phyloP scores from a whole-genome alignment of 1,140 invertebrate genomes.

The Habropoda laboriosa region DNA sequence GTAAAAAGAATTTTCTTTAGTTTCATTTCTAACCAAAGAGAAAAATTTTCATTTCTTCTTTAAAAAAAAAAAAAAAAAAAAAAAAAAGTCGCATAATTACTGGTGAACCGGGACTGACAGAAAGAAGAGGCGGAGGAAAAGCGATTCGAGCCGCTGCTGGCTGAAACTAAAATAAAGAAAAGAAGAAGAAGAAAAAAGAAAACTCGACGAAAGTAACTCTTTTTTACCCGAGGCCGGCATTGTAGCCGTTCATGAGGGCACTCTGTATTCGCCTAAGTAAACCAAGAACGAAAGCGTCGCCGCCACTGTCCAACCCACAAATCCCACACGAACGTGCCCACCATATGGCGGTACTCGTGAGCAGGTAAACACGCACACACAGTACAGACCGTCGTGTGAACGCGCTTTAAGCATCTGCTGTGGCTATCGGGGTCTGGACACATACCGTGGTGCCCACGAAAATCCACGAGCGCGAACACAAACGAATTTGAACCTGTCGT shows the following conservation, averaged over 20 bases:
- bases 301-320: conserved; percentile 48
- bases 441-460: conserved; percentile 10
- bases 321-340: conserved; percentile 23
- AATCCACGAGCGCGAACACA: conserved; percentile 3
- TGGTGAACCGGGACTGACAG: not conserved
- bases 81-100: not conserved
- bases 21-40: too few species aligned
- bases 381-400: conserved; percentile 40
- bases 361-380: conserved; percentile 48
- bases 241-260: conserved; percentile 28
- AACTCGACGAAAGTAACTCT: conserved; percentile 29
- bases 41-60: too few species aligned
- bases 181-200: too few species aligned
- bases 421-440: conserved; percentile 43
- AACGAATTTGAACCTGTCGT: conserved; percentile 14
- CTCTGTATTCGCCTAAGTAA: conserved; percentile 46
- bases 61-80: not conserved
- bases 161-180: not conserved
- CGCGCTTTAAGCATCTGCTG: conserved; percentile 51
- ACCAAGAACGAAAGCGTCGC: conserved; percentile 52
- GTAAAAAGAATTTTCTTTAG: too few species aligned
- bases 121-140: conserved; percentile 5
- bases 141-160: conserved; percentile 1
- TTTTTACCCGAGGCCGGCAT: conserved; percentile 19
- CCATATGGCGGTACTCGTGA: conserved; percentile 7